Conservation (phyloP, 2,888 invertebrate species). For the Lasioglossum oenotherae region DNA sequence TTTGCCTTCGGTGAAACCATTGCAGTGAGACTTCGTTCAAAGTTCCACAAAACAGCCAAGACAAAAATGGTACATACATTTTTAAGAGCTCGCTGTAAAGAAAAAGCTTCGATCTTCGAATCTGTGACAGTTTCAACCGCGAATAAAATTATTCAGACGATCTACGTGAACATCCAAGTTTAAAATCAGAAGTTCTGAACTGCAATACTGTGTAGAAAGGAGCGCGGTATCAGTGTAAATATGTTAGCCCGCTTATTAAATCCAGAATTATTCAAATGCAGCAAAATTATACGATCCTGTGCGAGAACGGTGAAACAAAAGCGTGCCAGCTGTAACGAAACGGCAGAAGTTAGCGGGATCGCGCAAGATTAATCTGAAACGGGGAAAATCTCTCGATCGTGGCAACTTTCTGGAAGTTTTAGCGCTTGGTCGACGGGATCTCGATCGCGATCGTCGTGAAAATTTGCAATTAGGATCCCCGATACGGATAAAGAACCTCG, state of each 20-base stretch:
- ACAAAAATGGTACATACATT: not conserved
- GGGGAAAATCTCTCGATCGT: not conserved
- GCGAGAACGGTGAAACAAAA: not conserved
- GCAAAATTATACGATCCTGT: not conserved
- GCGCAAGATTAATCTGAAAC: not conserved
- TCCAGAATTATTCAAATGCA: not conserved
- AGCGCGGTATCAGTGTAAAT: not conserved
- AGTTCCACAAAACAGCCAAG: not conserved
- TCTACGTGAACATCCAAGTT: not conserved
- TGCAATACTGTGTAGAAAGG: not conserved
- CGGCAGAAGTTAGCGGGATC: not conserved
- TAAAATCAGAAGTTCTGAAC: not conserved
- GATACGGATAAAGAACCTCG: not conserved
- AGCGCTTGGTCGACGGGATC: not conserved
- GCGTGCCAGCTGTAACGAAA: not conserved
- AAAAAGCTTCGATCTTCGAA: not conserved
- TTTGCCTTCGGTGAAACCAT: not conserved
- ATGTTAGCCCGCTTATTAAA: not conserved
- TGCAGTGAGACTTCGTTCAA: not conserved
- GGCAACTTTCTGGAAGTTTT: slow-evolving; percentile 4
- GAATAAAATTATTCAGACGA: not conserved
- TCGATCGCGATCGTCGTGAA: not conserved
- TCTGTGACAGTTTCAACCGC: not conserved
- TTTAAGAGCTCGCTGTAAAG: no score
- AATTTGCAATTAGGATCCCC: not conserved